Evolutionary conservation across 2,797 vertebrate species (phyloP).

Genomic region (Hoplostethus mediterraneus): DNA sequence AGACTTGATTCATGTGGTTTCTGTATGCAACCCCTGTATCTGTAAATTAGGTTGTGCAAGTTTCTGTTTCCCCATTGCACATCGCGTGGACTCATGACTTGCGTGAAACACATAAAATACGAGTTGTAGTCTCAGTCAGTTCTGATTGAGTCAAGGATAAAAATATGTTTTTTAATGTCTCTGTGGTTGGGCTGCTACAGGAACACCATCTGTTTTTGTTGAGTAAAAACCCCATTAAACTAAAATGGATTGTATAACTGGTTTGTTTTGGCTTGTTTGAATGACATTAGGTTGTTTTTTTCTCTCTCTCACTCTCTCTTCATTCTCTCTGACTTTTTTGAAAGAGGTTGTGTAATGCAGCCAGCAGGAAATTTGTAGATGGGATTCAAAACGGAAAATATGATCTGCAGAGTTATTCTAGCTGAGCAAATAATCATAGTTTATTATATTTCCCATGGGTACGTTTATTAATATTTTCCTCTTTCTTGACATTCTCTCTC

Average conservation of each 20-base stretch:
- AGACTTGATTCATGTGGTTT: no score
- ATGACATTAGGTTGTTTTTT: background rate
- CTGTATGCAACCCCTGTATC: no score
- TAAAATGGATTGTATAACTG: background rate
- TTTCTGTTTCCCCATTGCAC: no score
- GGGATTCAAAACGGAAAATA: constrained; percentile 43
- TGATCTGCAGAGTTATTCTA: constrained; percentile 36
- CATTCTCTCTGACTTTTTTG: background rate
- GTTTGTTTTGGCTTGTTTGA: background rate
- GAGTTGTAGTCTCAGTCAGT: no score
- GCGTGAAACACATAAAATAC: no score
- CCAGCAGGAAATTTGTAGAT: constrained; percentile 44
- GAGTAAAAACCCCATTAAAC: background rate
- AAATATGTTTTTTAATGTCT: background rate
- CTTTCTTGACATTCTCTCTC: background rate
- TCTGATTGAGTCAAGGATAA: no score
- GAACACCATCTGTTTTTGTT: background rate
- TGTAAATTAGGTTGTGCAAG: no score
- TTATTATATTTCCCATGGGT: constrained; percentile 51
- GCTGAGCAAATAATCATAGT: constrained; percentile 43
- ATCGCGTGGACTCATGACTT: no score
- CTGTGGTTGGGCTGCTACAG: background rate
- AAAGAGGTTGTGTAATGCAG: background rate
- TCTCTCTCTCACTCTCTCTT: background rate
- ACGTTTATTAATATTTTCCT: constrained; percentile 39